A percentile compares a stretch with the other conserved stretches of the same genome.
phyloP scores from a whole-genome alignment of 2,888 invertebrate genomes.

The Lasioglossum lativentre region DNA sequence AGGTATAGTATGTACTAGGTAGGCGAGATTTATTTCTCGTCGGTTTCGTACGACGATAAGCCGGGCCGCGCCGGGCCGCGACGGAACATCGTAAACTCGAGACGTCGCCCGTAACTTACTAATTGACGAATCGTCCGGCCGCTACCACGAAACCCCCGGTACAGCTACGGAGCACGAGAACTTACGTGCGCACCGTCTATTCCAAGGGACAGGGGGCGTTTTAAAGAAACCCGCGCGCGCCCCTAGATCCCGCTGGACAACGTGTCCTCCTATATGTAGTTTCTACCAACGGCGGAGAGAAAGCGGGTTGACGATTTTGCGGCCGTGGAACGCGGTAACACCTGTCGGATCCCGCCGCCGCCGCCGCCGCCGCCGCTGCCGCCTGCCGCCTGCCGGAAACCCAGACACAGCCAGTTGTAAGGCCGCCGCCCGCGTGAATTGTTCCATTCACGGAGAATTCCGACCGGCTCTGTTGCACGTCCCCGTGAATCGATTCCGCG shows the following conservation, averaged over 20 bases:
- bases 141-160: neutral
- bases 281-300: neutral
- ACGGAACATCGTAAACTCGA: conserved; percentile 48
- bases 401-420: conserved; percentile 35
- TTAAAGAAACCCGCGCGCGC: neutral
- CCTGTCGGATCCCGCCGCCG: conserved; percentile 42
- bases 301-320: conserved; percentile 13
- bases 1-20: too few species aligned
- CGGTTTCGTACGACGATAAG: conserved; percentile 60
- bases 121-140: conserved; percentile 60
- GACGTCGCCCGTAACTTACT: conserved; percentile 59
- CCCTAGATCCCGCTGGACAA: neutral
- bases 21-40: conserved; percentile 66
- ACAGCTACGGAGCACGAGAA: conserved; percentile 21
- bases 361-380: conserved; percentile 5
- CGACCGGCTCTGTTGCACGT: neutral
- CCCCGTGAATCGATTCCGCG: neutral
- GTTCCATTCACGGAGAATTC: conserved; percentile 14
- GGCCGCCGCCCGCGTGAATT: conserved; percentile 36
- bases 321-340: conserved; percentile 33
- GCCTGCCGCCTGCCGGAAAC: conserved; percentile 25
- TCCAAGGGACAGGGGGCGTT: neutral
- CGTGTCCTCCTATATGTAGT: neutral
- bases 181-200: conserved; percentile 17
- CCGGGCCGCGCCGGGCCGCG: neutral